phyloP scores from a whole-genome alignment of 2,113 vertebrate genomes.

The Dromaius novaehollandiae region DNA sequence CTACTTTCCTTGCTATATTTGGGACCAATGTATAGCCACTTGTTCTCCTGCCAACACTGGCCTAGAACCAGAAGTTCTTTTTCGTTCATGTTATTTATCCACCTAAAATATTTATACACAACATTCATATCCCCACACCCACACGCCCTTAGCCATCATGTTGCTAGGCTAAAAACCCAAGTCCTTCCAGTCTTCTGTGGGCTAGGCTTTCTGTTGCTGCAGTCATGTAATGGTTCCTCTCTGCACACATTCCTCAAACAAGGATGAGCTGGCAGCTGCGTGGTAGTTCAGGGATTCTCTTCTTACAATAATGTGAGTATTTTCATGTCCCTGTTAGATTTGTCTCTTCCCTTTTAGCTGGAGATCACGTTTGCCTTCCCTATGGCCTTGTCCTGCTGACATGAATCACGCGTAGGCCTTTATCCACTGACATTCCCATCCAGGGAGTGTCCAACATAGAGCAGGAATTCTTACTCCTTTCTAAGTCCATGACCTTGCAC shows the following conservation, averaged over 20 bases:
- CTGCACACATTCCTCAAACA: background rate
- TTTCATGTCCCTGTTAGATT: background rate
- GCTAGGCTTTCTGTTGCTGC: background rate
- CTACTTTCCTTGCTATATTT: background rate
- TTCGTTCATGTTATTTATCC: background rate
- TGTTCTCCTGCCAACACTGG: background rate
- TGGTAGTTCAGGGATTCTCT: background rate
- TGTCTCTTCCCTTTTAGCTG: background rate
- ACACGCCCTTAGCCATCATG: background rate
- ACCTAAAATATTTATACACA: background rate
- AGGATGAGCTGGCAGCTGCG: background rate
- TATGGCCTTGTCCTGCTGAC: background rate
- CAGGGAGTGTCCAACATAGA: background rate
- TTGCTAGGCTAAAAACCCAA: background rate
- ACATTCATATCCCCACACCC: background rate
- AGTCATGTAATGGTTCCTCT: background rate
- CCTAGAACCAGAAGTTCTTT: background rate
- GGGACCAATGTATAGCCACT: background rate
- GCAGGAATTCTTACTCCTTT: background rate
- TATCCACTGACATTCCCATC: background rate
- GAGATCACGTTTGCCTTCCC: background rate
- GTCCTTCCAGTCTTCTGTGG: background rate
- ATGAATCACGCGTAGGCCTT: background rate
- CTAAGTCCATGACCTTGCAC: background rate
- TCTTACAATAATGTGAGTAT: background rate